These are phyloP conservation scores for Microctenopoma stevenorrisi DNA, from an alignment of 2,797 vertebrate genomes.

Conservation along the genomic window DNA sequence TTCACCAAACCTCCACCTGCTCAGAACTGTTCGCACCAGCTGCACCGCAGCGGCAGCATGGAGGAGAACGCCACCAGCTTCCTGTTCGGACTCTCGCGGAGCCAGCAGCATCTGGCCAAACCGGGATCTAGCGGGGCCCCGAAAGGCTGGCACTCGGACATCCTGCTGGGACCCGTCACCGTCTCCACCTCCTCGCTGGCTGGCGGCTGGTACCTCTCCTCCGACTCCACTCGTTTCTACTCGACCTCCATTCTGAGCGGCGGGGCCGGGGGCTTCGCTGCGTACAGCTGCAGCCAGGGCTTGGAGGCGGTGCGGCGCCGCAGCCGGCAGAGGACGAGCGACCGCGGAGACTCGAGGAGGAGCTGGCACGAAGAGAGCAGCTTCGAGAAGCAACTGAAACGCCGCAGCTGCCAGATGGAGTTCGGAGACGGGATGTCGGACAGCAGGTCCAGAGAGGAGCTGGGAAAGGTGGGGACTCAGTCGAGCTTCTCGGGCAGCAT, in stretches of 20 bases:
- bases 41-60: conserved; percentile 89
- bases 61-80: conserved; percentile 88
- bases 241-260: conserved; percentile 86
- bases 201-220: conserved; percentile 90
- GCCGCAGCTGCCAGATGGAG: conserved; percentile 97
- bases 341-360: conserved; percentile 88
- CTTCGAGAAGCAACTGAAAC: conserved; percentile 97
- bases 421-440: conserved; percentile 89
- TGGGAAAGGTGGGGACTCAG: conserved; percentile 86
- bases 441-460: conserved; percentile 88
- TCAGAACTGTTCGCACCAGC: conserved; percentile 68
- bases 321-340: conserved; percentile 83
- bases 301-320: conserved; percentile 87
- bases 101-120: conserved; percentile 90
- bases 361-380: conserved; percentile 98
- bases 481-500: conserved; percentile 95
- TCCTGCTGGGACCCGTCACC: conserved; percentile 87
- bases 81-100: conserved; percentile 88
- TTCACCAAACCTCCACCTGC: conserved; percentile 34
- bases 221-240: conserved; percentile 89
- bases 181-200: conserved; percentile 81
- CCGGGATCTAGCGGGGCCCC: conserved; percentile 80
- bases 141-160: conserved; percentile 96
- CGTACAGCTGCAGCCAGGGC: conserved; percentile 88
- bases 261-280: conserved; percentile 53